Percentiles rank a stretch among this genome's conserved stretches.
Conservation (phyloP, 30 jellyfish, hydroid and myxozoan species). For the Hydractinia symbiolongicarpus region DNA sequence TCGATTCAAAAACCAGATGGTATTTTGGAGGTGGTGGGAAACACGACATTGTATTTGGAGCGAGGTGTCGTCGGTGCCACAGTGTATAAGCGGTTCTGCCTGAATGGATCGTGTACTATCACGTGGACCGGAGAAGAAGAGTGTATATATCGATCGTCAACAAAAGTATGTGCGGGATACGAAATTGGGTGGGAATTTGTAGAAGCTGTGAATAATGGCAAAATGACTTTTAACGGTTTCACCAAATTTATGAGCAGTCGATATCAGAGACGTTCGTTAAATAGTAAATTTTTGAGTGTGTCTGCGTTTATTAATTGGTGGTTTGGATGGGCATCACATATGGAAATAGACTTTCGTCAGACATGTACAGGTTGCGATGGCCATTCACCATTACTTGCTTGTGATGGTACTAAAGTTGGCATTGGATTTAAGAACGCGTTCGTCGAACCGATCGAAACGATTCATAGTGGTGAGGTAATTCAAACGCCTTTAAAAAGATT, state of each 20-base stretch:
- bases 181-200: no score
- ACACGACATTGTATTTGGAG: no score
- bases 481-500: constrained; percentile 8
- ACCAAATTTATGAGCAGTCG: background rate
- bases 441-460: constrained; percentile 13
- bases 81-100: background rate
- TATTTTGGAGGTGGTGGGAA: no score
- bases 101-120: background rate
- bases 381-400: constrained; percentile 1
- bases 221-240: no score
- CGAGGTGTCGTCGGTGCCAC: no score
- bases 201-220: no score
- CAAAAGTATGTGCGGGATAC: background rate
- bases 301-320: background rate
- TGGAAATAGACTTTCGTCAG: constrained; percentile 7
- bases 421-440: background rate
- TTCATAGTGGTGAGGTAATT: background rate
- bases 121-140: background rate
- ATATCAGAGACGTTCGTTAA: background rate
- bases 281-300: background rate
- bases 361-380: background rate
- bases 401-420: constrained; percentile 18
- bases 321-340: constrained; percentile 23
- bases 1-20: no score
- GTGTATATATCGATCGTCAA: background rate